Evolutionary conservation across 2,113 vertebrate genomes (phyloP).

Genomic region (Elaphurus davidianus): DNA sequence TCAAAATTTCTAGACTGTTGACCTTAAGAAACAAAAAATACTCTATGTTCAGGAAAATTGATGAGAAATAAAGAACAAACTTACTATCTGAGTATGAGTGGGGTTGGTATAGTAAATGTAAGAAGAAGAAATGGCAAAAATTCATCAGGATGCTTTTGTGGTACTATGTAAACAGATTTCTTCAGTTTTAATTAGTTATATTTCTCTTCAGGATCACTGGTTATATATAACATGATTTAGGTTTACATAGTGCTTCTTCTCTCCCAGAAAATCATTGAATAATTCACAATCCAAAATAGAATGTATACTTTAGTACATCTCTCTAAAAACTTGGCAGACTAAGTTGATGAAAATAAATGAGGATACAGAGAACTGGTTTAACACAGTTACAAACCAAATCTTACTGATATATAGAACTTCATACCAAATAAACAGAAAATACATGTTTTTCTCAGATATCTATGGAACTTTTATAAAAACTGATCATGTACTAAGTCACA

Average conservation of each 20-base stretch:
- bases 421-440: neutral
- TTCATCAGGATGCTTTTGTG: neutral
- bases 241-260: neutral
- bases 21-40: neutral
- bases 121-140: neutral
- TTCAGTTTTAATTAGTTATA: neutral
- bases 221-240: neutral
- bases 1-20: neutral
- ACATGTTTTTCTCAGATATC: neutral
- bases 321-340: neutral
- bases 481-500: neutral
- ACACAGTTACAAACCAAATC: slow-evolving; percentile 10
- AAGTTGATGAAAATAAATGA: slow-evolving; percentile 19
- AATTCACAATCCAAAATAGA: slow-evolving; percentile 23
- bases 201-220: neutral
- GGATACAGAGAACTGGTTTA: neutral
- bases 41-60: neutral
- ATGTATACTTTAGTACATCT: neutral
- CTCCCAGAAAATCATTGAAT: neutral
- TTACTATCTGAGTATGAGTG: neutral
- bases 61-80: neutral
- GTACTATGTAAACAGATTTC: neutral
- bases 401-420: neutral
- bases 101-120: neutral
- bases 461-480: neutral